A percentile compares a stretch with the other conserved stretches of the same genome.
Conservation (phyloP, 2,113 vertebrate species). For the Grus americana region DNA sequence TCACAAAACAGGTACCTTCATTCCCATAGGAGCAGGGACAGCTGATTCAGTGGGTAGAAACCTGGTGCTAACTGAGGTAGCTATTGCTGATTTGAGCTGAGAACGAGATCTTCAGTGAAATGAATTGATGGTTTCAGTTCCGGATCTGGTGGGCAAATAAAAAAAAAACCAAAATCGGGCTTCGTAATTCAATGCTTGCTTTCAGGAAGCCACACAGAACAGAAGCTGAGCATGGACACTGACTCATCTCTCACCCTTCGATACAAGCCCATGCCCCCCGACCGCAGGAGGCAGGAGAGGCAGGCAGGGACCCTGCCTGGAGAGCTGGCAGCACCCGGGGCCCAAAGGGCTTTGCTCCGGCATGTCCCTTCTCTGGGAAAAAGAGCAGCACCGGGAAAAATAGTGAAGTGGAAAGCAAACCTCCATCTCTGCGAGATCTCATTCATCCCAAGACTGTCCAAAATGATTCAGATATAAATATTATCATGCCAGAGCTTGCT, state of each 20-base stretch:
- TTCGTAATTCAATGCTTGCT: slow-evolving; percentile 57
- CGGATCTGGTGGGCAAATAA: slow-evolving; percentile 64
- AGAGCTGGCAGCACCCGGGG: neutral
- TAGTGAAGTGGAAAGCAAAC: neutral
- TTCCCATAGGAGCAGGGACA: neutral
- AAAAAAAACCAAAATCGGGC: neutral
- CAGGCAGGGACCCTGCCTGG: neutral
- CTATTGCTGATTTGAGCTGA: slow-evolving; percentile 54
- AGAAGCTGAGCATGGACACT: slow-evolving; percentile 57
- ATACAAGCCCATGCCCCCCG: neutral
- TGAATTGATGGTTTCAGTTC: slow-evolving; percentile 78
- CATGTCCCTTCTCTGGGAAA: neutral
- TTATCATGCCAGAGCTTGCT: neutral
- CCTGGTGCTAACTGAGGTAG: slow-evolving; percentile 24
- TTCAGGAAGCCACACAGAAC: slow-evolving; percentile 66
- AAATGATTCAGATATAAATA: neutral
- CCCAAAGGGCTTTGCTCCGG: accelerated
- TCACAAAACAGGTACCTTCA: neutral
- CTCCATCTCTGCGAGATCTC: accelerated
- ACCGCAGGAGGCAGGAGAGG: neutral
- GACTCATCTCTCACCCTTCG: slow-evolving; percentile 53
- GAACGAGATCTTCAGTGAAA: slow-evolving; percentile 67
- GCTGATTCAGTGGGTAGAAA: neutral
- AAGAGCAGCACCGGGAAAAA: neutral
- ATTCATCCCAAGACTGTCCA: neutral